A percentile compares a stretch with the other conserved stretches of the same genome.
Evolutionary conservation across 2,888 invertebrate species (phyloP).

Genomic region (Xylocampa areola): DNA sequence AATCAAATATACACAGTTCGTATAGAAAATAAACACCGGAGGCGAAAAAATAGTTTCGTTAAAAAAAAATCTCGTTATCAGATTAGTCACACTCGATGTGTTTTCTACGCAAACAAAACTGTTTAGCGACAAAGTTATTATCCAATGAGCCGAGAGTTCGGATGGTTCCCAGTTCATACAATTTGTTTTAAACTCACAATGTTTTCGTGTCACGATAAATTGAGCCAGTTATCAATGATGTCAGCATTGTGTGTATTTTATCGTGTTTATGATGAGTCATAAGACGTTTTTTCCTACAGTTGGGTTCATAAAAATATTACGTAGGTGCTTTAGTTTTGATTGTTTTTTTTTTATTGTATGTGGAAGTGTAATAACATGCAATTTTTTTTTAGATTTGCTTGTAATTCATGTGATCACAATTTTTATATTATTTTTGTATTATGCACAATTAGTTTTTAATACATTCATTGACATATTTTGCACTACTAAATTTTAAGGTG

Average conservation of each 20-base stretch:
- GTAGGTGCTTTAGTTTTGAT: constrained; percentile 11
- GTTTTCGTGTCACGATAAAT: constrained; percentile 54
- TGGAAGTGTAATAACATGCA: too few relatives aligned
- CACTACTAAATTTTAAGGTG: too few relatives aligned
- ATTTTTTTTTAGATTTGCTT: too few relatives aligned
- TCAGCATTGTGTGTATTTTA: constrained; percentile 56
- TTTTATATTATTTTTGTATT: too few relatives aligned
- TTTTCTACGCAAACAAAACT: constrained; percentile 50
- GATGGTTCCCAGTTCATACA: too few relatives aligned
- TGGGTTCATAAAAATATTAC: neutral
- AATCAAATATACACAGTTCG: too few relatives aligned
- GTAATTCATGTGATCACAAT: neutral
- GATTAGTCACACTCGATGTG: constrained; percentile 39
- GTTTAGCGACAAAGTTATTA: constrained; percentile 60
- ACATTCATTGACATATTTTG: too few relatives aligned
- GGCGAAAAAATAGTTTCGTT: too few relatives aligned
- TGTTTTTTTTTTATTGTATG: neutral
- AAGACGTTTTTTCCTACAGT: constrained; percentile 27
- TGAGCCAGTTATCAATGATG: constrained; percentile 57
- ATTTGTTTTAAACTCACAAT: constrained; percentile 51
- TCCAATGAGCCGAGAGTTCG: constrained; percentile 61
- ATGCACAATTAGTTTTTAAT: too few relatives aligned
- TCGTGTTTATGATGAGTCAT: constrained; percentile 45
- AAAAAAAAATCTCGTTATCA: constrained; percentile 25
- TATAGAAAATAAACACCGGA: too few relatives aligned